Conservation (phyloP, 2,797 vertebrate species). For the Cephalopachus bancanus region DNA sequence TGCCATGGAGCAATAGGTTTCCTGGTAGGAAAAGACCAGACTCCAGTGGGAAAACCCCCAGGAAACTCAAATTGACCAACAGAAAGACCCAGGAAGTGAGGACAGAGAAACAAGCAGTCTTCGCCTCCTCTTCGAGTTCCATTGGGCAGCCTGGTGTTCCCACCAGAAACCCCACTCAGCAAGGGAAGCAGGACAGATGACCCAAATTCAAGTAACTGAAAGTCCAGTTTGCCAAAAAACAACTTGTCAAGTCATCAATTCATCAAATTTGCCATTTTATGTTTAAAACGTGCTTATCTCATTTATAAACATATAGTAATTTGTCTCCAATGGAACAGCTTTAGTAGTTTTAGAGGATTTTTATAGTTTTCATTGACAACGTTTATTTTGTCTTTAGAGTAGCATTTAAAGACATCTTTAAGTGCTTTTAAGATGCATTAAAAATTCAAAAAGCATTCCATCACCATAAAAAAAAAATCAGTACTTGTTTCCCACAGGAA, state of each 20-base stretch:
- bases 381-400: slow-evolving; percentile 24
- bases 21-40: neutral
- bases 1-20: rapidly evolving
- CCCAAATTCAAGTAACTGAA: neutral
- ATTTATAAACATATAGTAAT: neutral
- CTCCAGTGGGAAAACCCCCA: no score
- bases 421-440: neutral
- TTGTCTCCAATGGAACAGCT: neutral
- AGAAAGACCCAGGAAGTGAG: neutral
- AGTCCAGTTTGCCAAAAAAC: neutral
- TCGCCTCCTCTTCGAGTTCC: rapidly evolving
- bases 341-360: neutral
- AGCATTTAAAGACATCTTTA: neutral
- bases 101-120: no score
- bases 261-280: neutral
- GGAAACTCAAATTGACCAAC: neutral
- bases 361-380: neutral
- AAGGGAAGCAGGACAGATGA: neutral
- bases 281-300: neutral
- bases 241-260: neutral
- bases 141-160: rapidly evolving
- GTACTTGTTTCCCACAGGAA: neutral
- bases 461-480: neutral
- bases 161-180: neutral
- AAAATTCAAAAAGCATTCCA: slow-evolving; percentile 42